Conservation (phyloP, 2,113 vertebrate species). For the Tachysurus fulvidraco region DNA sequence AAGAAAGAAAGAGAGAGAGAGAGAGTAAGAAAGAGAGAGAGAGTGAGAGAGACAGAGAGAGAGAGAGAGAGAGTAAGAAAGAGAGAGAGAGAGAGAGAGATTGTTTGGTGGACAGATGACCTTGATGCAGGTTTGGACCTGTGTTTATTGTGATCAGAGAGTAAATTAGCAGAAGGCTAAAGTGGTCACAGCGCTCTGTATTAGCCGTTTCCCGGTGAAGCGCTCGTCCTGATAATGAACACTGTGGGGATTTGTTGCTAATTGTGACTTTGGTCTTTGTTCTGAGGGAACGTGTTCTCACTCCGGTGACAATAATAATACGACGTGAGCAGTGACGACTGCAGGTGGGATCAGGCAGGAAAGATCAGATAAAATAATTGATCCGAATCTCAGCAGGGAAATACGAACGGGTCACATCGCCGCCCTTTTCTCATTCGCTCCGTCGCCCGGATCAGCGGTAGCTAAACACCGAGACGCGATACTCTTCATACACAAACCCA, state of each 20-base stretch:
- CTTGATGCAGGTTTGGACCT: neutral
- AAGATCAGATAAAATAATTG: neutral
- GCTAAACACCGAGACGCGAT: too few relatives aligned
- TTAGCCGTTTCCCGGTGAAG: neutral
- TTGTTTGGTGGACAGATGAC: neutral
- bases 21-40: neutral
- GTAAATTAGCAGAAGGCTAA: slow-evolving; percentile 13
- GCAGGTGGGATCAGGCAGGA: neutral
- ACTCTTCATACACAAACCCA: too few relatives aligned
- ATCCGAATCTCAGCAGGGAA: neutral
- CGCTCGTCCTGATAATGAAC: neutral
- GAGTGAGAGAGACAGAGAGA: neutral
- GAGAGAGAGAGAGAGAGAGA: neutral
- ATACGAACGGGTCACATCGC: too few relatives aligned
- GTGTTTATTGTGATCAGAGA: neutral
- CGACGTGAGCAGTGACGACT: neutral
- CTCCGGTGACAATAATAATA: neutral
- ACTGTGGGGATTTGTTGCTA: neutral
- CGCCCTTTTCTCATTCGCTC: too few relatives aligned
- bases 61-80: neutral
- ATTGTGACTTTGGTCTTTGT: neutral
- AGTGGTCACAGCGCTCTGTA: neutral
- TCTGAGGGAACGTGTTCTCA: neutral
- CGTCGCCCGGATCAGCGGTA: too few relatives aligned
- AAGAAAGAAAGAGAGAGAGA: too few relatives aligned